phyloP scores from a whole-genome alignment of 37 sponge, comb jelly and placozoan species.

The Mnemiopsis leidyi region DNA sequence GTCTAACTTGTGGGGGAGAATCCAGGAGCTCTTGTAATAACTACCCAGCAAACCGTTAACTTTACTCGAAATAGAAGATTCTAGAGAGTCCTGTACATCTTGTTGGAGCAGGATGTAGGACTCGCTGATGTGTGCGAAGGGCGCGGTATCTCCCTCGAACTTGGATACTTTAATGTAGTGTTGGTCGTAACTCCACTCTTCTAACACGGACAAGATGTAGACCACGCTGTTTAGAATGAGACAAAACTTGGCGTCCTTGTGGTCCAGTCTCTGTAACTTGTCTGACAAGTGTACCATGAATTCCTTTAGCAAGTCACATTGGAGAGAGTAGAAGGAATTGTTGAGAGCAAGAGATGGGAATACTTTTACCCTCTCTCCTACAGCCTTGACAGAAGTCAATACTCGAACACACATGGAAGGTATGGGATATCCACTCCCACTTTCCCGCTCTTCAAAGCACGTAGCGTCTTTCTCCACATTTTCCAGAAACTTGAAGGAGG shows the following conservation, averaged over 20 bases:
- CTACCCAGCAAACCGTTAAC: not conserved
- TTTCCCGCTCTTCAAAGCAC: slow-evolving; percentile 17
- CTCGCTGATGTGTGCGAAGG: not conserved
- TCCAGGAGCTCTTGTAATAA: slow-evolving; percentile 20
- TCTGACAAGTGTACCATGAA: slow-evolving; percentile 27
- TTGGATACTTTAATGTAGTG: slow-evolving; percentile 52
- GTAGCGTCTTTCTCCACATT: not conserved
- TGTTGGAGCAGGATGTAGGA: not conserved
- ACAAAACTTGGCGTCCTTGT: not conserved
- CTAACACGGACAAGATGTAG: not conserved
- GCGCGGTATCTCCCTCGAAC: slow-evolving; percentile 36
- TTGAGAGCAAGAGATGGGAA: slow-evolving; percentile 49
- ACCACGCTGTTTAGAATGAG: not conserved
- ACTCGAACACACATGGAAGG: slow-evolving; percentile 59
- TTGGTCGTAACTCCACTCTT: slow-evolving; percentile 50
- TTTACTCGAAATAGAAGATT: not conserved
- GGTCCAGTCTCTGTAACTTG: not conserved
- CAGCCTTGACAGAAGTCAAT: slow-evolving; percentile 41
- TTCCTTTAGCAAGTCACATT: slow-evolving; percentile 31
- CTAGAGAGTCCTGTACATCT: not conserved
- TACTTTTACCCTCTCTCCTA: slow-evolving; percentile 29
- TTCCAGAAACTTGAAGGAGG: slow-evolving; percentile 44
- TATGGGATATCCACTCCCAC: slow-evolving; percentile 17
- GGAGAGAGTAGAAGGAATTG: slow-evolving; percentile 47
- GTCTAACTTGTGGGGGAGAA: not conserved